Base-by-base conservation (phyloP, 2,888 invertebrate species). In the Neria commutata region DNA sequence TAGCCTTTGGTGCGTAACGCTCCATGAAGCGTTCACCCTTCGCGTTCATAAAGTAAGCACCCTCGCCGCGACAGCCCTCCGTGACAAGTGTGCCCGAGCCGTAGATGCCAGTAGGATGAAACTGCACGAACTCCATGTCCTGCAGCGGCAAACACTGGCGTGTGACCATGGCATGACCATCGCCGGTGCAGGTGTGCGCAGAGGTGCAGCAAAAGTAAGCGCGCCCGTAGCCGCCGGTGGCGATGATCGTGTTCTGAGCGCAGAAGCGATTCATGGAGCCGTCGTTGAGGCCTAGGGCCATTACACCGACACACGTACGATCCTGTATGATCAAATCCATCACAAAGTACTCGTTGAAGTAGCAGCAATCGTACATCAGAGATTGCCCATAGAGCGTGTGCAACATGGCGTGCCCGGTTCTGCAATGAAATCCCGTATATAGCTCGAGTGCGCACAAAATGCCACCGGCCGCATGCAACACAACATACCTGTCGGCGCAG, bases 11-110 rank as follows among this genome's bases (percentile, higher is more conserved):
- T 1, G 98, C 98, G 83, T 98, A 98, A 26, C 95, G 87, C 83
- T 97, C 97, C 98, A 98, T 98, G 81, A 97, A 98, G 25, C 98
- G 87, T 83, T 99, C 98, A 40, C 98, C 98, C 81, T 97, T 90
- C n/a, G 91, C 89, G 83, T 99, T 99, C 49, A 98, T 87, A 24
- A 99, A 86, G 83, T 91, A 98, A 10, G 98, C 98, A 55, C 98
- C 98, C 83, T 98, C 98, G 16, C 96, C 97, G 60, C 98, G 89
- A 73, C 92, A 94, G 0, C 94, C 98, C 83, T 99, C 98, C 0
- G 98, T 98, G 62, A 99, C 98, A 54, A 99, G 86, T 77, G 98
- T 98, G 2, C 98, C 98, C 52, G 97, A 97, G 5, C 98, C 98
- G 81, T 98, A 98, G 77, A 98, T 97, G 73, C 93, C 95, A 52